A percentile compares a stretch with the other conserved stretches of the same genome.
Evolutionary conservation across 1,140 invertebrate species (phyloP).

Genomic region (Antheraea pernyi): DNA sequence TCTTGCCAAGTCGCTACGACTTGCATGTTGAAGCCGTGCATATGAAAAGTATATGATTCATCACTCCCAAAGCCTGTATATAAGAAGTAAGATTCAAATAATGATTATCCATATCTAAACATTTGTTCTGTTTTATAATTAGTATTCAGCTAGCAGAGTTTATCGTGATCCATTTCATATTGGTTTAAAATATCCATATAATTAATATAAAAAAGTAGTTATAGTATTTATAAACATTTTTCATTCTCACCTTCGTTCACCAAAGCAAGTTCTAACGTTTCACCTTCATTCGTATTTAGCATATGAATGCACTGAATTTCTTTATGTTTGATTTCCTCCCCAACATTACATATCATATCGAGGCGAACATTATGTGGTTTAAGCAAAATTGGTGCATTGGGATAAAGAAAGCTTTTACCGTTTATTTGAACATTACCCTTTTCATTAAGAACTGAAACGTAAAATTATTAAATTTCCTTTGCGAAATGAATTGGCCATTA

Average conservation of each 20-base stretch:
- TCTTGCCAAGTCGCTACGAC: slow-evolving; percentile 61
- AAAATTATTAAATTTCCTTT: slow-evolving; percentile 29
- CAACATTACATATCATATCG: slow-evolving; percentile 57
- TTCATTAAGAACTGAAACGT: slow-evolving; percentile 46
- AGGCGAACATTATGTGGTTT: slow-evolving; percentile 46
- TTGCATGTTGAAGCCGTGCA: slow-evolving; percentile 69
- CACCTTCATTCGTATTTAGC: slow-evolving; percentile 50
- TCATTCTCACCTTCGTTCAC: slow-evolving; percentile 66
- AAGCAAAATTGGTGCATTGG: slow-evolving; percentile 57
- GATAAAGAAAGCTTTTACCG: slow-evolving; percentile 70
- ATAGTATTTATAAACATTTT: no score
- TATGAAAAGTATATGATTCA: slow-evolving; percentile 72
- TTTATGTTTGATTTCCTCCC: slow-evolving; percentile 45
- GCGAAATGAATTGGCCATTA: no score
- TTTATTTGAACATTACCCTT: slow-evolving; percentile 69
- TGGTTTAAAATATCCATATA: no score
- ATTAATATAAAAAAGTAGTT: no score
- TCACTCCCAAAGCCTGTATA: slow-evolving; percentile 64
- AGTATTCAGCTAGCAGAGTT: no score
- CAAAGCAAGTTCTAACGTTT: slow-evolving; percentile 61
- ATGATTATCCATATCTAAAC: no score
- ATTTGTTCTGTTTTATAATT: no score
- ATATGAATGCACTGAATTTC: slow-evolving; percentile 66
- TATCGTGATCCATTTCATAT: no score
- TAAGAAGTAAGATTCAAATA: no score